phyloP scores from a whole-genome alignment of 2,888 invertebrate species.

The Zaprionus obscuricornis region DNA sequence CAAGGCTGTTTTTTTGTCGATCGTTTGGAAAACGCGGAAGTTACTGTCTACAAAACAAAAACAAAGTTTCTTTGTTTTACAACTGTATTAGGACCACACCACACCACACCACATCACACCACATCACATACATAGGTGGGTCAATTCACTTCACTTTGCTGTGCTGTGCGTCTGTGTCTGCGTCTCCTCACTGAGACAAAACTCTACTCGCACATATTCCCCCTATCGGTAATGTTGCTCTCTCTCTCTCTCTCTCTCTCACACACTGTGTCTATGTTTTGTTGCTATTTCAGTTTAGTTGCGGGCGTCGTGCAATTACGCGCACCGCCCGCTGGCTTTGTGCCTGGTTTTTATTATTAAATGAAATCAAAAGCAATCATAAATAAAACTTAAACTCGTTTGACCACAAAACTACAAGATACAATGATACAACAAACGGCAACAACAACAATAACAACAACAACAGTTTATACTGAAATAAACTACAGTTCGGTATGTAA shows the following conservation, averaged over 20 bases:
- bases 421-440: conserved; percentile 13
- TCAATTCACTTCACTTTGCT: conserved; percentile 12
- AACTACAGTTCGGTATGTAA: conserved; percentile 69
- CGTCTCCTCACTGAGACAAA: conserved; percentile 12
- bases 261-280: too few species aligned
- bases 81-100: conserved; percentile 63
- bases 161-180: not conserved
- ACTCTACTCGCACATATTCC: conserved; percentile 26
- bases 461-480: conserved; percentile 46
- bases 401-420: conserved; percentile 58
- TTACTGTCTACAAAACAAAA: conserved; percentile 22
- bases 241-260: too few species aligned
- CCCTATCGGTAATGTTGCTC: too few species aligned
- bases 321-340: conserved; percentile 69
- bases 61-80: conserved; percentile 65
- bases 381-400: conserved; percentile 75
- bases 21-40: conserved; percentile 60
- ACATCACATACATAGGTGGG: conserved; percentile 34
- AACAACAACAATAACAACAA: not conserved
- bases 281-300: too few species aligned
- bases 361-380: conserved; percentile 78
- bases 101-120: too few species aligned
- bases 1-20: conserved; percentile 24
- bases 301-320: conserved; percentile 71
- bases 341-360: conserved; percentile 58